These are phyloP conservation scores for Hoplostethus mediterraneus DNA, from an alignment of 2,797 vertebrate genomes.

Conservation along the genomic window DNA sequence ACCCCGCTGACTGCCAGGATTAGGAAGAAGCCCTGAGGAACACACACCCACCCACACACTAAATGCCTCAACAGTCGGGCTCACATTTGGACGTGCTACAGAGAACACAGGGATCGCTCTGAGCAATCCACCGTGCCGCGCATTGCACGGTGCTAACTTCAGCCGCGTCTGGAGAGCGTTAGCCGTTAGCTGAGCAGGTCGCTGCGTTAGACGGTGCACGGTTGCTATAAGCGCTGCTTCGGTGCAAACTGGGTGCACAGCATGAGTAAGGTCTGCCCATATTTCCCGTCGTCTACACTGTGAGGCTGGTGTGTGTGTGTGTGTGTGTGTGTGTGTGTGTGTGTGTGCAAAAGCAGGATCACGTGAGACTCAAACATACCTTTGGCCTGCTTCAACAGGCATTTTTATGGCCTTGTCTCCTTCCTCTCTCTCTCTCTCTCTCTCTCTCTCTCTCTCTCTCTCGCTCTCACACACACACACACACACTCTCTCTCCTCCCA, in stretches of 20 bases:
- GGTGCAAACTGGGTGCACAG: not conserved
- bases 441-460: not conserved
- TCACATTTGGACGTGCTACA: slow-evolving; percentile 45
- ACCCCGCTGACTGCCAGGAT: slow-evolving; percentile 62
- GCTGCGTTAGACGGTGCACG: not conserved
- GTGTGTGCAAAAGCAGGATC: slow-evolving; percentile 47
- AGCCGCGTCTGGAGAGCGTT: not conserved
- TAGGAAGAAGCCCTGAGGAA: slow-evolving; percentile 44
- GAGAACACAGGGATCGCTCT: slow-evolving; percentile 28
- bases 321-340: too few relatives aligned
- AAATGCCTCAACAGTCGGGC: slow-evolving; percentile 7
- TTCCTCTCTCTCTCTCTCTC: slow-evolving; percentile 12
- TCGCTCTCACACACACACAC: slow-evolving; percentile 1
- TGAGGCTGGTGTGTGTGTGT: slow-evolving; percentile 37
- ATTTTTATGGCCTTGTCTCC: slow-evolving; percentile 51
- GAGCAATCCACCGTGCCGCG: slow-evolving; percentile 18
- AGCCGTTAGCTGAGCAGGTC: not conserved
- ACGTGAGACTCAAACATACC: slow-evolving; percentile 68
- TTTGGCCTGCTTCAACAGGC: slow-evolving; percentile 63
- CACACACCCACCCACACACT: not conserved
- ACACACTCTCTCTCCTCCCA: slow-evolving; percentile 19
- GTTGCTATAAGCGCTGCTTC: too few relatives aligned
- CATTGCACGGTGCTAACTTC: not conserved
- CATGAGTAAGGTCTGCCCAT: slow-evolving; percentile 16
- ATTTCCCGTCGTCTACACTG: slow-evolving; percentile 14